Conservation (phyloP, 2,888 invertebrate species). For the Cheiracanthium punctorium region DNA sequence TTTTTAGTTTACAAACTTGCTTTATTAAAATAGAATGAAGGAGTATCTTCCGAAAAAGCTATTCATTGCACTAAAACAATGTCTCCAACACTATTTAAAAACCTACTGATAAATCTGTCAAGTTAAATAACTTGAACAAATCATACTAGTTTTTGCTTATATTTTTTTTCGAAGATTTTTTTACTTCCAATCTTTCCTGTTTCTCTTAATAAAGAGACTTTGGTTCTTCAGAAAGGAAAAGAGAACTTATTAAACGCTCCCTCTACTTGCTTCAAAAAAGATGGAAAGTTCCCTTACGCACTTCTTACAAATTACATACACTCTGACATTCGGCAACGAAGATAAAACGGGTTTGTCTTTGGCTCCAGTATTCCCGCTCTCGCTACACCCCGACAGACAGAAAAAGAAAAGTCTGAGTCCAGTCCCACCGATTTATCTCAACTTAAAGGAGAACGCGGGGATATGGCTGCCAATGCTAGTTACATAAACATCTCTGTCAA, state of each 20-base stretch:
- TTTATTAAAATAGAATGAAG: too few relatives aligned
- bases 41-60: too few relatives aligned
- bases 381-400: slow-evolving; percentile 1
- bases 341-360: slow-evolving; percentile 44
- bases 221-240: too few relatives aligned
- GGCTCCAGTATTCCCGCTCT: slow-evolving; percentile 40
- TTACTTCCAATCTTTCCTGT: too few relatives aligned
- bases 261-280: slow-evolving; percentile 37
- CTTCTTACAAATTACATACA: slow-evolving; percentile 61
- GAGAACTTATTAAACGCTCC: slow-evolving; percentile 6
- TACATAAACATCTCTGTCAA: slow-evolving; percentile 68
- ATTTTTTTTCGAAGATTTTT: too few relatives aligned
- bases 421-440: slow-evolving; percentile 62
- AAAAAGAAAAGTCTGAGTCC: slow-evolving; percentile 25
- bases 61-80: too few relatives aligned
- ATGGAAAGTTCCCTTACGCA: slow-evolving; percentile 47
- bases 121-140: too few relatives aligned
- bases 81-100: too few relatives aligned
- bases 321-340: slow-evolving; percentile 43
- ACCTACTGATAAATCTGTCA: too few relatives aligned
- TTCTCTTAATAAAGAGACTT: too few relatives aligned
- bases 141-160: too few relatives aligned
- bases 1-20: too few relatives aligned
- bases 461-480: slow-evolving; percentile 68
- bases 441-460: slow-evolving; percentile 52